phyloP scores from a whole-genome alignment of 2,888 invertebrate species.

The Pheosia tremula region DNA sequence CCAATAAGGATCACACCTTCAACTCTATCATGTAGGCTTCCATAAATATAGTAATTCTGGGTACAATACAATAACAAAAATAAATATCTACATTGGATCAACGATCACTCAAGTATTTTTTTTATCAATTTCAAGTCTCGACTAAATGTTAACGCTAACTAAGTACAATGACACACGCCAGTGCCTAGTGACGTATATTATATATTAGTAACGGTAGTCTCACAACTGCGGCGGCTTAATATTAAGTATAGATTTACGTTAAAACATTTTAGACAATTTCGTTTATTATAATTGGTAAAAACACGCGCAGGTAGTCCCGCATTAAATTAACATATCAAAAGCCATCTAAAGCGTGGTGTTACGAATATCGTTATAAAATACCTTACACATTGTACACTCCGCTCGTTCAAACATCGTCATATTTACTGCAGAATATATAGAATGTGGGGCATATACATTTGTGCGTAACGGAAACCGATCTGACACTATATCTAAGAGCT shows the following conservation, averaged over 20 bases:
- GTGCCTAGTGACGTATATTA: constrained; percentile 42
- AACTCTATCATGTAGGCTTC: constrained; percentile 46
- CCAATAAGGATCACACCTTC: too few species aligned
- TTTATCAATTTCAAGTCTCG: constrained; percentile 73
- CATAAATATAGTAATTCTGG: constrained; percentile 79
- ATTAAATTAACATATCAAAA: constrained; percentile 65
- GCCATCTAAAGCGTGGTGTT: constrained; percentile 61
- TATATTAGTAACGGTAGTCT: constrained; percentile 35
- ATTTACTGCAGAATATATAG: constrained; percentile 34
- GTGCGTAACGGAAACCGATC: constrained; percentile 69
- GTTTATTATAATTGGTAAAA: constrained; percentile 48
- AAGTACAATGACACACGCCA: constrained; percentile 73
- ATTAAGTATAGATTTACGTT: constrained; percentile 41
- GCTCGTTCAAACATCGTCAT: constrained; percentile 46
- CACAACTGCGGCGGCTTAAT: constrained; percentile 40
- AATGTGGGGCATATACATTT: constrained; percentile 52
- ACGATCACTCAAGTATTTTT: constrained; percentile 70
- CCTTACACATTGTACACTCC: constrained; percentile 55
- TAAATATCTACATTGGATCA: constrained; percentile 83
- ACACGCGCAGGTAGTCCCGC: constrained; percentile 59
- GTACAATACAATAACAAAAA: constrained; percentile 83
- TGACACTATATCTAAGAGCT: constrained; percentile 56
- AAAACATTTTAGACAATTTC: constrained; percentile 53
- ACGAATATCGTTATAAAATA: constrained; percentile 51
- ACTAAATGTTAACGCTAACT: constrained; percentile 78